These are phyloP conservation scores for Myzus persicae DNA, from an alignment of 1,140 invertebrate species.

Conservation along the genomic window DNA sequence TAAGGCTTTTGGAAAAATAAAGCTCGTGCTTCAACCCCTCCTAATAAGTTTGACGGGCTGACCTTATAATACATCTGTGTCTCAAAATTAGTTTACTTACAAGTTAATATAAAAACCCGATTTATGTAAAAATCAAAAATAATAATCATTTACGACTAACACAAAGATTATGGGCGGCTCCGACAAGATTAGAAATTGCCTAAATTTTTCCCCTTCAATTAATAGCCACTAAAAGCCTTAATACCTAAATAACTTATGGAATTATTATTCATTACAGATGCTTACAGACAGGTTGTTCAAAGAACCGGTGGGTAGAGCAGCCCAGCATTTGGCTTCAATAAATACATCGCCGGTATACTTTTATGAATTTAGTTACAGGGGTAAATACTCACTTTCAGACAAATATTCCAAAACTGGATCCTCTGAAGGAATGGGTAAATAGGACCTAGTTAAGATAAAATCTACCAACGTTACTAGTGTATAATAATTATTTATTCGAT, in stretches of 20 bases:
- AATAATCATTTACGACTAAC: background rate
- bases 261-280: constrained; percentile 64
- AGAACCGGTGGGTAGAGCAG: constrained; percentile 68
- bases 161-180: too few relatives aligned
- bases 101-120: background rate
- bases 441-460: background rate
- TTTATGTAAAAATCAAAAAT: background rate
- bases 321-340: constrained; percentile 67
- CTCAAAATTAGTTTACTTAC: background rate
- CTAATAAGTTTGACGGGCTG: background rate
- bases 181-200: too few relatives aligned
- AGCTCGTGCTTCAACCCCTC: background rate
- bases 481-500: background rate
- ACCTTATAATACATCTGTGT: background rate
- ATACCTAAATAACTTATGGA: background rate
- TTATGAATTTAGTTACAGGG: constrained; percentile 70
- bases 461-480: background rate
- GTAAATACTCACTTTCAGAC: constrained; percentile 68
- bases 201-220: too few relatives aligned
- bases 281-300: constrained; percentile 71
- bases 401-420: constrained; percentile 61
- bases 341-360: constrained; percentile 69
- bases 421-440: constrained; percentile 68
- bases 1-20: background rate
- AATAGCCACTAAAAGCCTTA: too few relatives aligned